Conservation (phyloP, 2,797 vertebrate species). For the Anas bahamensis region DNA sequence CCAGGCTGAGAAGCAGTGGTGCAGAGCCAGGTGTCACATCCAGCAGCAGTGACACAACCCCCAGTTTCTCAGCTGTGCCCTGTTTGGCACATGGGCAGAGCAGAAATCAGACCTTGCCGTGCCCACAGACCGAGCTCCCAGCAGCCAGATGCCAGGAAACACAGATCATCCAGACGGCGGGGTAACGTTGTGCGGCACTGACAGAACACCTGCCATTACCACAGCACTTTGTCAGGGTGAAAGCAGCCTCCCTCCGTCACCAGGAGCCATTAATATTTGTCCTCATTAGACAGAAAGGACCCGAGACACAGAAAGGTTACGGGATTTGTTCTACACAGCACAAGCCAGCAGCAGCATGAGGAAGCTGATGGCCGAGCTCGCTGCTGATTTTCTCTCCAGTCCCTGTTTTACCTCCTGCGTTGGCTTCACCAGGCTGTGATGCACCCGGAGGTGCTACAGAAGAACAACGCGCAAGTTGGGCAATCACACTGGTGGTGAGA, state of each 20-base stretch:
- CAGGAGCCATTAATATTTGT: slow-evolving; percentile 54
- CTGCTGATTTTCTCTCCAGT: background rate
- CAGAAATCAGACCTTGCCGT: background rate
- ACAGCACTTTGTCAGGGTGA: background rate
- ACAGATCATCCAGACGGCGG: background rate
- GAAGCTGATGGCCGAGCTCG: background rate
- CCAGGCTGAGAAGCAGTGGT: background rate
- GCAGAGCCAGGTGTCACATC: background rate
- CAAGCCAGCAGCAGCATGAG: background rate
- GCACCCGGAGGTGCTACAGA: background rate
- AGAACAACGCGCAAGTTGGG: background rate
- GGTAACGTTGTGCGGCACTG: background rate
- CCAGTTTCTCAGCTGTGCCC: background rate
- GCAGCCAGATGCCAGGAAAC: background rate
- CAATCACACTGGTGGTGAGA: background rate
- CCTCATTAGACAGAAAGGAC: background rate
- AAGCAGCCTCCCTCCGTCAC: background rate
- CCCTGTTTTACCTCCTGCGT: background rate
- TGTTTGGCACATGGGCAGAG: background rate
- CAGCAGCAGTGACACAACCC: background rate
- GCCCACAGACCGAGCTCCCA: background rate
- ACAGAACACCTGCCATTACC: background rate
- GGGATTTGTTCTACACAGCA: background rate
- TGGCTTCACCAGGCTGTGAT: background rate
- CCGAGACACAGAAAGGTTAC: background rate